phyloP scores from a whole-genome alignment of 2,113 vertebrate genomes.

The Cephalopterus ornatus region DNA sequence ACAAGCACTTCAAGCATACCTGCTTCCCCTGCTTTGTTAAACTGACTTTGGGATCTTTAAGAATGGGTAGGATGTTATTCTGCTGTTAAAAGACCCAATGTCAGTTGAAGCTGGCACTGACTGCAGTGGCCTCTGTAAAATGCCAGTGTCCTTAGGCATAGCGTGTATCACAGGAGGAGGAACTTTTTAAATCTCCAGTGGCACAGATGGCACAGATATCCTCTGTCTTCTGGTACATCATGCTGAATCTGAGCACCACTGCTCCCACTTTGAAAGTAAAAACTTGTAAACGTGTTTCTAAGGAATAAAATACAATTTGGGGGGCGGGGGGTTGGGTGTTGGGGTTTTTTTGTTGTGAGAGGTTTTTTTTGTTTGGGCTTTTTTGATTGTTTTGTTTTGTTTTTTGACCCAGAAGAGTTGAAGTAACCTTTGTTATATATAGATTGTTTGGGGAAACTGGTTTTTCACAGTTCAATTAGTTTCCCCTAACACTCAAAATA shows the following conservation, averaged over 20 bases:
- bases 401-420: not conserved
- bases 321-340: fast-evolving
- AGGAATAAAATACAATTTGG: not conserved
- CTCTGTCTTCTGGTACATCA: not conserved
- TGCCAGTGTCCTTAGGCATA: not conserved
- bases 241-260: not conserved
- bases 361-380: not conserved
- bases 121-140: not conserved
- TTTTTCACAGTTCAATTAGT: constrained; percentile 8
- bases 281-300: not conserved
- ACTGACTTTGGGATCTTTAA: not conserved
- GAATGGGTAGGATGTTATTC: not conserved
- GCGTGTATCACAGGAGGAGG: not conserved
- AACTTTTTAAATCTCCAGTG: not conserved
- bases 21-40: not conserved
- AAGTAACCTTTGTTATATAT: not conserved
- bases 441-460: not conserved
- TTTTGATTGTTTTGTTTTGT: not conserved
- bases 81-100: not conserved
- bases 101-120: not conserved
- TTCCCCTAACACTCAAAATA: not conserved
- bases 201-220: not conserved
- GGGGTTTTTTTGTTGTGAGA: not conserved
- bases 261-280: not conserved
- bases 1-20: not conserved